These are phyloP conservation scores for Meriones psammophilus DNA, from an alignment of 2,797 vertebrate species.

Conservation along the genomic window DNA sequence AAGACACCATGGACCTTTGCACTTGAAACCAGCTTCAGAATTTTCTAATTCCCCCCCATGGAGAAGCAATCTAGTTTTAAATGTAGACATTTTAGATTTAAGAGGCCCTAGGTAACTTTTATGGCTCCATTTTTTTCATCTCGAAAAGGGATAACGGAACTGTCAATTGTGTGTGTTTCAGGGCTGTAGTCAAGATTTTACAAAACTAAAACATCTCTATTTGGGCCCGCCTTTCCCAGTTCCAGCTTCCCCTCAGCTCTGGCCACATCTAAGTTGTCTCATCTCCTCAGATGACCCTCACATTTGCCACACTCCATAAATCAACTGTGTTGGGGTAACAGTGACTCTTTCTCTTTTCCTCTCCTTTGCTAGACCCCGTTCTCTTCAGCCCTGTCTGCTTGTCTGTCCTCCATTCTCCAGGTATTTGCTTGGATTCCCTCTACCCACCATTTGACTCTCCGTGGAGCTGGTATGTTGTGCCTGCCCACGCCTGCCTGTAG, in stretches of 20 bases:
- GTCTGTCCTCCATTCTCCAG: neutral
- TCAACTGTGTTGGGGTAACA: neutral
- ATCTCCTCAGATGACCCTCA: neutral
- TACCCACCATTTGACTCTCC: constrained; percentile 44
- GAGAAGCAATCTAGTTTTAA: neutral
- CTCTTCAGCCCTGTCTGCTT: neutral
- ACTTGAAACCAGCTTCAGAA: neutral
- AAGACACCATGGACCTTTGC: neutral
- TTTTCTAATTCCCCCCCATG: neutral
- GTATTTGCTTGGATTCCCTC: neutral
- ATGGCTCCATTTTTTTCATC: neutral
- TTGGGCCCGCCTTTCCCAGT: constrained; percentile 74
- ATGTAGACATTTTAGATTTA: neutral
- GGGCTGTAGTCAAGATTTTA: constrained; percentile 6
- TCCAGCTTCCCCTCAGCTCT: neutral
- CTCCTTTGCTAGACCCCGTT: neutral
- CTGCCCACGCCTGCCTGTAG: too few relatives aligned
- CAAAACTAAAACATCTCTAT: neutral
- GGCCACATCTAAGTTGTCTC: neutral
- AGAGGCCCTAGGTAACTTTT: neutral
- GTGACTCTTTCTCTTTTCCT: accelerated
- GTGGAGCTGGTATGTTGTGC: neutral
- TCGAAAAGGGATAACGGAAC: neutral
- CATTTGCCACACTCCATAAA: neutral
- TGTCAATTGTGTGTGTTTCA: neutral